These are phyloP conservation scores for Suricata suricatta DNA, from an alignment of 2,113 vertebrate species.

Conservation along the genomic window DNA sequence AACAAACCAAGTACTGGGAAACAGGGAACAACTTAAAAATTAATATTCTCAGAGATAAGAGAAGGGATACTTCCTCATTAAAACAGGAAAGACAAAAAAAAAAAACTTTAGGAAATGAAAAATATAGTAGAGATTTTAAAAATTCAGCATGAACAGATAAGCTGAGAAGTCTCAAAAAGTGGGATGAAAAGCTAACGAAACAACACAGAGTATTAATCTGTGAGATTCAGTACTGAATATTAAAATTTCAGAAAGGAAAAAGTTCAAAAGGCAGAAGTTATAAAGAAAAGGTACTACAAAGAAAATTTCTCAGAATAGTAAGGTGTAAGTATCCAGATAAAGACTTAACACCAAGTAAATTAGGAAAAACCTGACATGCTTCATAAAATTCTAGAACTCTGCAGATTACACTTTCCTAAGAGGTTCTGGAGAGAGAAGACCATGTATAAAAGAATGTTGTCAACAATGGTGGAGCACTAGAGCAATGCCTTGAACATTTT, in stretches of 20 bases:
- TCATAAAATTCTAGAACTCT: conserved; percentile 6
- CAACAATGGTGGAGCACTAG: not conserved
- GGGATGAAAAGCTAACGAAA: not conserved
- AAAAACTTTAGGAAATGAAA: conserved; percentile 26
- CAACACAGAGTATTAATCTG: not conserved
- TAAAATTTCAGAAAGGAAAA: not conserved
- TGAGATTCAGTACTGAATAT: not conserved
- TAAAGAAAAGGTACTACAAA: not conserved
- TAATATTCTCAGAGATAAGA: not conserved
- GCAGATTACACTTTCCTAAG: not conserved
- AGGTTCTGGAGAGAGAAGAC: not conserved
- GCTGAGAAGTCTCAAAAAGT: not conserved
- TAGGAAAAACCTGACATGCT: not conserved
- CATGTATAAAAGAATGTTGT: not conserved
- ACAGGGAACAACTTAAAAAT: not conserved
- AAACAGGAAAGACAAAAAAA: not conserved
- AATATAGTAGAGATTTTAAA: not conserved
- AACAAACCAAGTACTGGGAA: not conserved
- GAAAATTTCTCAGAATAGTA: not conserved
- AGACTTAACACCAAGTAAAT: not conserved
- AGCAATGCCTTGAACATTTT: not conserved
- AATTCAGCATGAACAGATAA: not conserved
- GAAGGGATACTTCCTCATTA: not conserved
- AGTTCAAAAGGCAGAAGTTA: not conserved
- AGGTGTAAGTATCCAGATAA: not conserved